A percentile compares a stretch with the other conserved stretches of the same genome.
These are phyloP conservation scores for Pocota personata DNA, from an alignment of 2,888 invertebrate species.

Conservation along the genomic window DNA sequence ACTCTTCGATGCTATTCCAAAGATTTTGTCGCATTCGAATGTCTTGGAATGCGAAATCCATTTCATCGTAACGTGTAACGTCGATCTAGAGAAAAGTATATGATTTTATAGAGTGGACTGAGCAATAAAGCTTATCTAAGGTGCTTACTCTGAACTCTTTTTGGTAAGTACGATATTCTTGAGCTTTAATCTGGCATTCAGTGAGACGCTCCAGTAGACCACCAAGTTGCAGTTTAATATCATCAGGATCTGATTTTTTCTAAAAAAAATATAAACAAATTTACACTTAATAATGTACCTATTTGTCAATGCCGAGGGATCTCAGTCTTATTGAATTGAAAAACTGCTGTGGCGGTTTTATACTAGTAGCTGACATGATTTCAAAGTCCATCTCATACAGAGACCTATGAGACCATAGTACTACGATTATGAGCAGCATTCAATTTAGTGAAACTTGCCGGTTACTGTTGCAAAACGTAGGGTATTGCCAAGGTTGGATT, in stretches of 20 bases:
- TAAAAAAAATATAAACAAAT: conserved; percentile 79
- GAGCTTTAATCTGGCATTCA: conserved; percentile 87
- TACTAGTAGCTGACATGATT: too few species aligned
- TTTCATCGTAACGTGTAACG: conserved; percentile 90
- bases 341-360: too few species aligned
- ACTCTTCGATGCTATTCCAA: conserved; percentile 90
- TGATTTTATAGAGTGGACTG: background rate
- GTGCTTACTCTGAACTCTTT: conserved; percentile 90
- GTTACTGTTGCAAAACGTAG: too few species aligned
- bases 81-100: conserved; percentile 86
- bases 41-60: conserved; percentile 91
- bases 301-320: too few species aligned
- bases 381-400: too few species aligned
- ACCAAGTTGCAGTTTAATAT: conserved; percentile 86
- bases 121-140: background rate
- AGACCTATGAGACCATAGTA: too few species aligned
- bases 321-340: too few species aligned
- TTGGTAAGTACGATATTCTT: conserved; percentile 91
- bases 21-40: conserved; percentile 91
- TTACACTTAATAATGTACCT: background rate
- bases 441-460: too few species aligned
- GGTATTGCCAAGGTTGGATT: too few species aligned
- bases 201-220: conserved; percentile 86
- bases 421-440: too few species aligned
- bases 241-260: conserved; percentile 88